A percentile compares a stretch with the other conserved stretches of the same genome.
Evolutionary conservation across 2,888 invertebrate species (phyloP).

Genomic region (Acanthosepion esculentum): DNA sequence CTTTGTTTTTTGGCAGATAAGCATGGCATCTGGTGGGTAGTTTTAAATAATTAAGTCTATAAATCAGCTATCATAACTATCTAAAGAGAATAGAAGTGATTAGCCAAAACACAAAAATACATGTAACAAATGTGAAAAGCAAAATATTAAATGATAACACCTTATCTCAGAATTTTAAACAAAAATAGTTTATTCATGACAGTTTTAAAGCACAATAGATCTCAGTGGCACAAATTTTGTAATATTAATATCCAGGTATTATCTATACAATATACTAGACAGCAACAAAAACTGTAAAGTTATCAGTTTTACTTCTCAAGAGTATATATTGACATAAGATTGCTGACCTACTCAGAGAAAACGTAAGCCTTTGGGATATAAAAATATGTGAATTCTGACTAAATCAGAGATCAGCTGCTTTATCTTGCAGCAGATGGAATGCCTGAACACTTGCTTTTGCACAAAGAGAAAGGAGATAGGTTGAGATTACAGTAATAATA

Average conservation of each 20-base stretch:
- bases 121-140: too few species aligned
- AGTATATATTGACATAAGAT: neutral
- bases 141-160: neutral
- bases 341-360: neutral
- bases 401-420: neutral
- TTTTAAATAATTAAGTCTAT: too few species aligned
- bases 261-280: neutral
- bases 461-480: neutral
- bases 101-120: too few species aligned
- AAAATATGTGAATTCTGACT: constrained; percentile 1
- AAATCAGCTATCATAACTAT: too few species aligned
- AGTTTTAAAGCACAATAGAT: neutral
- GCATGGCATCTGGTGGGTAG: too few species aligned
- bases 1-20: too few species aligned
- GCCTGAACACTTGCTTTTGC: neutral
- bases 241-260: neutral
- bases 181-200: neutral
- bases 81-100: neutral
- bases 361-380: neutral
- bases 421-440: constrained; percentile 16
- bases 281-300: neutral
- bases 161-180: neutral
- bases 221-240: neutral
- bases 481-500: neutral
- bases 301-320: neutral